Conservation (phyloP, 2,888 invertebrate species). For the Nudaria mundana region DNA sequence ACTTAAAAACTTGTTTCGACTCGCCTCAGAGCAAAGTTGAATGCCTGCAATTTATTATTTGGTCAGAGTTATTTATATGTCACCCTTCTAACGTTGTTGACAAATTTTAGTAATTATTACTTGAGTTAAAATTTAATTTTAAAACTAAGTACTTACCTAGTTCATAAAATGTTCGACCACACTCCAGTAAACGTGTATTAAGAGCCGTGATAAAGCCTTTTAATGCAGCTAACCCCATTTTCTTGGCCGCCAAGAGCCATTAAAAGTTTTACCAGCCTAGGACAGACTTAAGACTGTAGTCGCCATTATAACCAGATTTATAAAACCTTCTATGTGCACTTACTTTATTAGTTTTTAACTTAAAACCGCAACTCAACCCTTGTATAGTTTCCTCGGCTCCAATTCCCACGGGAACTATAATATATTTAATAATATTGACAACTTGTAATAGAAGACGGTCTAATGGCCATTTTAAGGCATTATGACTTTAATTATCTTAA, state of each 20-base stretch:
- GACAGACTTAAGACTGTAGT: conserved; percentile 34
- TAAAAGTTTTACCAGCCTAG: conserved; percentile 59
- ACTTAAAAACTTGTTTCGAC: conserved; percentile 25
- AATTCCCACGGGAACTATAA: too few species aligned
- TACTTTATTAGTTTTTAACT: conserved; percentile 39
- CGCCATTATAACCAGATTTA: conserved; percentile 45
- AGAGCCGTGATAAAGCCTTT: conserved; percentile 56
- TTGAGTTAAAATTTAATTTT: conserved; percentile 2
- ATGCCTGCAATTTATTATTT: background rate
- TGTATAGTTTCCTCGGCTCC: too few species aligned
- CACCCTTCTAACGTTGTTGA: background rate
- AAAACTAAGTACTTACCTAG: conserved; percentile 24
- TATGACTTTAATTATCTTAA: too few species aligned
- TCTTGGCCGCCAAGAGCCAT: conserved; percentile 60
- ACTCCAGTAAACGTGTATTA: conserved; percentile 24
- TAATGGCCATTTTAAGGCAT: too few species aligned
- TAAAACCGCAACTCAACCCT: too few species aligned
- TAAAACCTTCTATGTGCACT: conserved; percentile 17
- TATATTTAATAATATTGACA: too few species aligned
- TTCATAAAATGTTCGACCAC: conserved; percentile 17
- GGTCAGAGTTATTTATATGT: conserved; percentile 1
- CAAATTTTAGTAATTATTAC: background rate
- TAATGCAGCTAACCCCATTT: conserved; percentile 57
- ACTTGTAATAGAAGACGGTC: too few species aligned
- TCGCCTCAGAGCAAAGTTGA: conserved; percentile 12